A percentile compares a stretch with the other conserved stretches of the same genome.
Conservation (phyloP, 1,140 invertebrate species). For the Gonioctena quinquepunctata region DNA sequence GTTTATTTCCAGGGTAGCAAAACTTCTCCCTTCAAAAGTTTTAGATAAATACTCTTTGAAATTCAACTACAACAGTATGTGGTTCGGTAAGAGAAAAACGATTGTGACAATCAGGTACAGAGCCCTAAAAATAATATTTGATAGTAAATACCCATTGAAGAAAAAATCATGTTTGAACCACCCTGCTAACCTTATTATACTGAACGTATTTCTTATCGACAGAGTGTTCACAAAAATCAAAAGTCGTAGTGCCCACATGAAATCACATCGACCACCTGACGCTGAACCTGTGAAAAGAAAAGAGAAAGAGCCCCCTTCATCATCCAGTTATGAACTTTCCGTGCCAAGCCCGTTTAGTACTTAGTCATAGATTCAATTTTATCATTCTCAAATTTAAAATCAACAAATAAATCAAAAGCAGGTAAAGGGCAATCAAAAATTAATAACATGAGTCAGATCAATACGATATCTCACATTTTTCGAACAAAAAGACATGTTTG, state of each 20-base stretch:
- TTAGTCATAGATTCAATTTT: constrained; percentile 39
- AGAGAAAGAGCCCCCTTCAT: constrained; percentile 32
- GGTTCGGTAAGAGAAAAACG: no score
- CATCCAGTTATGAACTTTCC: constrained; percentile 46
- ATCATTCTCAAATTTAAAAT: constrained; percentile 14
- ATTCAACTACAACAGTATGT: no score
- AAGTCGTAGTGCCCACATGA: constrained; percentile 98
- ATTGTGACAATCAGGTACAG: no score
- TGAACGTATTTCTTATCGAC: constrained; percentile 46
- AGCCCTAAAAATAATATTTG: no score
- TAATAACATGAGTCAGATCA: constrained; percentile 41
- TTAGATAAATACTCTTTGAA: no score
- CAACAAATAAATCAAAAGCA: constrained; percentile 35
- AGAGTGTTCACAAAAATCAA: constrained; percentile 97
- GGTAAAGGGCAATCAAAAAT: constrained; percentile 48
- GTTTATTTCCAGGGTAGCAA: no score
- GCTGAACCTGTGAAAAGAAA: constrained; percentile 60
- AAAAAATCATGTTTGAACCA: no score
- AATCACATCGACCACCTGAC: constrained; percentile 87
- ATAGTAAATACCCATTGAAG: no score
- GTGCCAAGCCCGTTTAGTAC: constrained; percentile 53
- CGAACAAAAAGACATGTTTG: constrained; percentile 21
- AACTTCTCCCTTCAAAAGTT: no score
- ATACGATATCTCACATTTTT: constrained; percentile 27
- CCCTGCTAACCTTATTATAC: not conserved